These are phyloP conservation scores for Mirounga angustirostris DNA, from an alignment of 2,113 vertebrate genomes.

Conservation along the genomic window DNA sequence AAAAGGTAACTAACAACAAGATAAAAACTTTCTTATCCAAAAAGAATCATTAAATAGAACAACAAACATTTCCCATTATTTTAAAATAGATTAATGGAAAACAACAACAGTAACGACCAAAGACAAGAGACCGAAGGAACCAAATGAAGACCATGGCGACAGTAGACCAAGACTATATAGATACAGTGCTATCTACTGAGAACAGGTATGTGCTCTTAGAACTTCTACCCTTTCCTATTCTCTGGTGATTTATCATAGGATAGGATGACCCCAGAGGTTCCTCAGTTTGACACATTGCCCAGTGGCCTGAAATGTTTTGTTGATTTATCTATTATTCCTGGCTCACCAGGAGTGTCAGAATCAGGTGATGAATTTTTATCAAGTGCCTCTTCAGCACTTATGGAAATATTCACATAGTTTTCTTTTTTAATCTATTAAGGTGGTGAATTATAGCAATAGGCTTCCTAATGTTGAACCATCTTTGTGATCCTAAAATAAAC, in stretches of 20 bases:
- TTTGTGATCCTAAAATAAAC: constrained; percentile 52
- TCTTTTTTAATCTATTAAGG: constrained; percentile 49
- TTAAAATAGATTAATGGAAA: constrained; percentile 40
- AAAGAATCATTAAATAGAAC: constrained; percentile 45
- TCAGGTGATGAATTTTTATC: constrained; percentile 54
- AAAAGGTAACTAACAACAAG: constrained; percentile 51
- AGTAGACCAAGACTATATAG: neutral
- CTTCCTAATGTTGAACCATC: neutral
- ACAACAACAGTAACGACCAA: neutral
- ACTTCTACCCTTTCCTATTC: neutral
- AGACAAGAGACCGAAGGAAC: constrained; percentile 16
- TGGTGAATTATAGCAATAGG: constrained; percentile 34
- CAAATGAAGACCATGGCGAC: neutral
- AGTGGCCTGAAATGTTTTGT: constrained; percentile 41
- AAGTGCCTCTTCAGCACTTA: constrained; percentile 58
- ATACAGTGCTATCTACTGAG: constrained; percentile 11
- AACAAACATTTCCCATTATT: constrained; percentile 18
- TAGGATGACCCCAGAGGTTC: neutral
- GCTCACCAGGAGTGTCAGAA: constrained; percentile 51
- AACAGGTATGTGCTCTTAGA: neutral
- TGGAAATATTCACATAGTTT: constrained; percentile 12
- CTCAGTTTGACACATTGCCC: constrained; percentile 45
- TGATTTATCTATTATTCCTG: constrained; percentile 49
- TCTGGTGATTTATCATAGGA: constrained; percentile 29
- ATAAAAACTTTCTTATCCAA: constrained; percentile 47